Evolutionary conservation across 2,113 vertebrate species (phyloP), one percentile per base, ranked within the genome.

Genomic region (Rhynchomys soricoides): DNA sequence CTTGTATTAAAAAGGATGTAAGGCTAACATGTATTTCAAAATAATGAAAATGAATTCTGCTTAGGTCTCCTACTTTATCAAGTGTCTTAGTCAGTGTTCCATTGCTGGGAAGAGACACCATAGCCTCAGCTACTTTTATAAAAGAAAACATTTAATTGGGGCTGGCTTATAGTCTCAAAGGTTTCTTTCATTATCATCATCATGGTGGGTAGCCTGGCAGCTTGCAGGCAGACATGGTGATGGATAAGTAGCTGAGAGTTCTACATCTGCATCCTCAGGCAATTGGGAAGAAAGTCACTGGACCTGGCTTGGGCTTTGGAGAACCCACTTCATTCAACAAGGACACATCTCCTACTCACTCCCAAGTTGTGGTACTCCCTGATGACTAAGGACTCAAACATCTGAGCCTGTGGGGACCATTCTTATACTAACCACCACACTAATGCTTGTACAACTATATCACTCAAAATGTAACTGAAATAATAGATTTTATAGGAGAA

Each of bases 401-500:
- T 45, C 16, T 26, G 57, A 31, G 1, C 24, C 81, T 31, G 31
- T 45, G n/a, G 26, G 15, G n/a, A 75, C 16, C 24, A 59, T 31
- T 43, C 24, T 62, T 83, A 43, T 31, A 31, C 57, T 2, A 83
- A 8, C 22, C 3, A 62, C 24, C 81, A 83, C 55, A 59, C 1
- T 26, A 19, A 62, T 3, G 12, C 79, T 31, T 92, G 15, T 40
- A 52, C 48, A 79, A 89, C 59, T 81, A 31, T 43, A 34, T 11
- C 64, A n/a, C 59, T 85, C 26, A 92, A 86, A 94, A 85, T 59
- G 15, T 85, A 88, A 71, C 12, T 55, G 2, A 88, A 83, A 78
- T 64, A 29, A 29, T n/a, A 89, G 19, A 89, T 95, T 89, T 87
- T 57, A 88, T 59, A 86, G n/a, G 5, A 74, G 17, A 96, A 89